Base-by-base conservation (phyloP, 1,140 invertebrate genomes). In the Hestina assimilis region DNA sequence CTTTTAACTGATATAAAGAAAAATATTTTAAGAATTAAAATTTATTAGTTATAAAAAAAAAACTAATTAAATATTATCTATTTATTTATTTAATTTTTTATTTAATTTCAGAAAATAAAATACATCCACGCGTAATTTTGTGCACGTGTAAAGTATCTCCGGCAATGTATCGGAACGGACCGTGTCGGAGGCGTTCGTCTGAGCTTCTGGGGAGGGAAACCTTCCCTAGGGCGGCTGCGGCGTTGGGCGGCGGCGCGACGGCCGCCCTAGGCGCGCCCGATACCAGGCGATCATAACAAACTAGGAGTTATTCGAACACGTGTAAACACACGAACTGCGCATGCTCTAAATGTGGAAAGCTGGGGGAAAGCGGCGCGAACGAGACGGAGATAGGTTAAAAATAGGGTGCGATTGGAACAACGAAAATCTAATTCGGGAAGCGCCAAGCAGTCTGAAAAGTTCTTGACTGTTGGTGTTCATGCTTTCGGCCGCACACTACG, bases 371-470 rank as follows among this genome's bases (percentile, higher is more conserved):
- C 68, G 47, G 21, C 47, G 47, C 7, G 68, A 87, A 46, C 43
- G 71, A 61, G 75, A 85, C 40, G 35, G 66, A 20, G 0, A 50
- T 43, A 75, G 28, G 50, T 69, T 72, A 78, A 80, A 83, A 79
- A 77, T 82, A 83, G 73, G 73, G 81, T 75, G 72, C 57, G 75
- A 76, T 52, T 62, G 59, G 61, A 70, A 47, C 59, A 63, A 52
- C 38, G 53, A 55, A 60, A 69, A 68, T 61, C 72, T 87, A 83
- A 79, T 79, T 83, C 70, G 66, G 75, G 79, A 81, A 79, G 75
- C 82, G 82, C 73, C 80, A 83, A 79, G 83, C 81, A 83, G 83
- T 84, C 81, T 86, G 73, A 69, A 72, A 82, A 81, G 74, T 78
- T 74, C 47, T 48, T n/a, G 57, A 45, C 57, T 55, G 48, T 69